phyloP scores from a whole-genome alignment of 2,888 invertebrate species.

The Volucella bombylans region DNA sequence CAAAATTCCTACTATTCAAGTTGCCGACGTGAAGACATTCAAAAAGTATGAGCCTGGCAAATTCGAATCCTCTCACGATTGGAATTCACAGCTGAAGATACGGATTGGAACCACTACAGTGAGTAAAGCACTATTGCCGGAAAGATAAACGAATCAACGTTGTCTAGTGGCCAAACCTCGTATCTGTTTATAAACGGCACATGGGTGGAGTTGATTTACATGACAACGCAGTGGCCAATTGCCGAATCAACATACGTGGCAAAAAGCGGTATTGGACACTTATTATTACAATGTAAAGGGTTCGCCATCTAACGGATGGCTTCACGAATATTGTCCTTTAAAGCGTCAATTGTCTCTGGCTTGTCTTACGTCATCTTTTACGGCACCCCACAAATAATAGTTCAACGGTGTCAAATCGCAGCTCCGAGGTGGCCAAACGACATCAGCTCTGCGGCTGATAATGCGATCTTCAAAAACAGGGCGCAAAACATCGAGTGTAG shows the following conservation, averaged over 20 bases:
- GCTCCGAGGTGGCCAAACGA: too few relatives aligned
- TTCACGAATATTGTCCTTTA: too few relatives aligned
- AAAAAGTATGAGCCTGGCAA: not conserved
- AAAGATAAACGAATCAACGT: not conserved
- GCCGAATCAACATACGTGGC: not conserved
- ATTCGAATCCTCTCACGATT: not conserved
- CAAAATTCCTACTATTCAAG: not conserved
- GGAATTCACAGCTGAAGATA: not conserved
- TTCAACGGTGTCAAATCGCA: too few relatives aligned
- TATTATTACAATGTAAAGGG: too few relatives aligned
- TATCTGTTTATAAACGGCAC: not conserved
- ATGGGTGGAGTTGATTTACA: not conserved
- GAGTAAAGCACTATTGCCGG: not conserved
- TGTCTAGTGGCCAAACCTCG: not conserved
- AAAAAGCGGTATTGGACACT: too few relatives aligned
- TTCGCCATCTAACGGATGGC: too few relatives aligned
- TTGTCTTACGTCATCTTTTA: too few relatives aligned
- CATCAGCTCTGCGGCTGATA: too few relatives aligned
- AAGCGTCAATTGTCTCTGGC: too few relatives aligned
- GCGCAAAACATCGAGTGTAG: too few relatives aligned
- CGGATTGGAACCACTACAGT: not conserved
- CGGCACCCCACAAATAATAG: too few relatives aligned
- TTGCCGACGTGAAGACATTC: not conserved
- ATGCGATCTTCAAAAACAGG: too few relatives aligned
- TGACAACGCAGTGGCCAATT: not conserved